phyloP scores from a whole-genome alignment of 2,113 vertebrate genomes.

The Brachypodius melanocephalos region DNA sequence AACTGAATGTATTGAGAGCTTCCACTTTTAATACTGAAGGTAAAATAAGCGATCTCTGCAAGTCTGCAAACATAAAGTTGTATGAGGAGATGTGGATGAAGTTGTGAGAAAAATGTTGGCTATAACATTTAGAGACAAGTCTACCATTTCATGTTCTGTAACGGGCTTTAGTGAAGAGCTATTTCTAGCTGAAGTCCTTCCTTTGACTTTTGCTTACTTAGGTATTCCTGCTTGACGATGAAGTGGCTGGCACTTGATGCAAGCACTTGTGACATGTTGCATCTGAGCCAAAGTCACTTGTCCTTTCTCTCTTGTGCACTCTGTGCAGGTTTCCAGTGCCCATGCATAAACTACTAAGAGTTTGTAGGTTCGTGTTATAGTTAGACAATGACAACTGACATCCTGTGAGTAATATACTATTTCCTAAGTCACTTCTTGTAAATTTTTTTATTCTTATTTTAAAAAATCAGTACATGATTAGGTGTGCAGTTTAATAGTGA shows the following conservation, averaged over 20 bases:
- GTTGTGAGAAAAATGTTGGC: not conserved
- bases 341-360: not conserved
- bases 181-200: constrained; percentile 64
- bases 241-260: constrained; percentile 25
- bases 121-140: not conserved
- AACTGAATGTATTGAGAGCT: not conserved
- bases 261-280: constrained; percentile 52
- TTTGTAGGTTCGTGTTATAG: not conserved
- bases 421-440: not conserved
- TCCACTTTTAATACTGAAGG: not conserved
- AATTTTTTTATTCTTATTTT: not conserved
- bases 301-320: not conserved
- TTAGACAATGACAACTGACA: not conserved
- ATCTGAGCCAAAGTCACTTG: constrained; percentile 40
- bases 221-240: constrained; percentile 58
- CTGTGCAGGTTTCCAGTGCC: not conserved
- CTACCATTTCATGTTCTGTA: constrained; percentile 10
- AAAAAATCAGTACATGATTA: not conserved
- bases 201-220: constrained; percentile 71
- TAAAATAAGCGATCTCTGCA: not conserved
- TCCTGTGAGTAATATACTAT: not conserved
- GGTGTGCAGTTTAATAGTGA: not conserved
- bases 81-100: not conserved
- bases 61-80: not conserved
- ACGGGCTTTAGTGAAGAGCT: constrained; percentile 48